These are phyloP conservation scores for Thera obeliscata DNA, from an alignment of 2,888 invertebrate genomes.

Conservation along the genomic window DNA sequence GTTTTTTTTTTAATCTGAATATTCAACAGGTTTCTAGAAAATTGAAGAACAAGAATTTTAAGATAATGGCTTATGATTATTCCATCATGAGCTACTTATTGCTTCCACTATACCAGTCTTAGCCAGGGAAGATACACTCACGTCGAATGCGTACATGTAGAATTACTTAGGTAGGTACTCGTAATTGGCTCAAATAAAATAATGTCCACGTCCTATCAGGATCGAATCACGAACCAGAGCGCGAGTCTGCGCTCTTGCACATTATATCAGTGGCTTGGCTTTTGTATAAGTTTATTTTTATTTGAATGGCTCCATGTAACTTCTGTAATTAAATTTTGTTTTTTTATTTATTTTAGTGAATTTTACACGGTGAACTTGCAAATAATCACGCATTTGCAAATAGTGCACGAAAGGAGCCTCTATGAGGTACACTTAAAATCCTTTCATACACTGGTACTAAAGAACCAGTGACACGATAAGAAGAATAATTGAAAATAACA, in stretches of 20 bases:
- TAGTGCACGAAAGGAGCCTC: too few species aligned
- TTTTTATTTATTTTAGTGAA: not conserved
- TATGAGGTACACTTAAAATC: too few species aligned
- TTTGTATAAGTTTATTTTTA: constrained; percentile 13
- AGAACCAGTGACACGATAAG: too few species aligned
- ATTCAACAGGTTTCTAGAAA: too few species aligned
- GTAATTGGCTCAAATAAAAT: constrained; percentile 36
- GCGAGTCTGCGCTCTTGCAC: constrained; percentile 6
- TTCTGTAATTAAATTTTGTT: constrained; percentile 1
- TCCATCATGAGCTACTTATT: not conserved
- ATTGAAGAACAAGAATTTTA: too few species aligned
- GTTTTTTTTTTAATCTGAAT: too few species aligned
- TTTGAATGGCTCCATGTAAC: not conserved
- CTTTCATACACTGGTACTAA: too few species aligned
- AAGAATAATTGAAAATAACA: not conserved
- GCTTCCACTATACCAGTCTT: not conserved
- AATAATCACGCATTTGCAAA: too few species aligned
- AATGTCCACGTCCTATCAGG: constrained; percentile 32
- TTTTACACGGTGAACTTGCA: too few species aligned
- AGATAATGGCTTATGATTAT: not conserved
- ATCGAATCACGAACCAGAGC: constrained; percentile 35
- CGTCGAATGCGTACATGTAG: constrained; percentile 4
- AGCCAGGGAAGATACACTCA: constrained; percentile 7
- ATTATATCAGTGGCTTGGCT: constrained; percentile 17
- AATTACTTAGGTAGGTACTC: constrained; percentile 16